Evolutionary conservation across 1,140 invertebrate species (phyloP).

Genomic region (Drosophila guanche): DNA sequence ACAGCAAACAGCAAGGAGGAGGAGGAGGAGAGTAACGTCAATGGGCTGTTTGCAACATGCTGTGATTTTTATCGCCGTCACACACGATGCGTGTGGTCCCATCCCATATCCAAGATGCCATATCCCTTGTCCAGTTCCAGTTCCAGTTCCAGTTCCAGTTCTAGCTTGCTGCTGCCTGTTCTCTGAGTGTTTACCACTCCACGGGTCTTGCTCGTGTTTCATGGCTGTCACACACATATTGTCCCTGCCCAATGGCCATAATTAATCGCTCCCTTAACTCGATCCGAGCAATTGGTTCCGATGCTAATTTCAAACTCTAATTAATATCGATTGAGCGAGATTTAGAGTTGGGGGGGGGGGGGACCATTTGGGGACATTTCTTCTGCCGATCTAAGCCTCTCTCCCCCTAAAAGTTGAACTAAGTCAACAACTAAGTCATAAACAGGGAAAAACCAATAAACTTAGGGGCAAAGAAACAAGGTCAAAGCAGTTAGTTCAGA

Average conservation of each 20-base stretch:
- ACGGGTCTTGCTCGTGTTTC: slow-evolving; percentile 49
- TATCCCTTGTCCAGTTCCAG: slow-evolving; percentile 49
- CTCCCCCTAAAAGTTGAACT: neutral
- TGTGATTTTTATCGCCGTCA: slow-evolving; percentile 82
- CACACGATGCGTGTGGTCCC: slow-evolving; percentile 74
- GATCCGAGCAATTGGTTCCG: slow-evolving; percentile 43
- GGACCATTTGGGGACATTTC: no score
- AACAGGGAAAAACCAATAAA: slow-evolving; percentile 15
- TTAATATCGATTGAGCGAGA: neutral
- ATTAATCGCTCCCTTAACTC: slow-evolving; percentile 73
- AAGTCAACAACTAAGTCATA: slow-evolving; percentile 57
- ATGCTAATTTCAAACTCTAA: slow-evolving; percentile 22
- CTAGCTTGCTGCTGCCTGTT: slow-evolving; percentile 18
- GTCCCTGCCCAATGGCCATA: slow-evolving; percentile 61
- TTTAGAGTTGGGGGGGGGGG: no score
- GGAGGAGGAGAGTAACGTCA: slow-evolving; percentile 29
- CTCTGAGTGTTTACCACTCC: neutral
- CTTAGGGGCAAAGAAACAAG: slow-evolving; percentile 46
- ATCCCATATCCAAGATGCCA: slow-evolving; percentile 11
- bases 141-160: slow-evolving; percentile 43
- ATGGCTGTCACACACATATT: slow-evolving; percentile 61
- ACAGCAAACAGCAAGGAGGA: slow-evolving; percentile 37
- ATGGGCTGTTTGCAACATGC: slow-evolving; percentile 76
- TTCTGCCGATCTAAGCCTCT: neutral
- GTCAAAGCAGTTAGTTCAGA: slow-evolving; percentile 47